Conservation (phyloP, 1,140 invertebrate species). For the Zaprionus ornatus region DNA sequence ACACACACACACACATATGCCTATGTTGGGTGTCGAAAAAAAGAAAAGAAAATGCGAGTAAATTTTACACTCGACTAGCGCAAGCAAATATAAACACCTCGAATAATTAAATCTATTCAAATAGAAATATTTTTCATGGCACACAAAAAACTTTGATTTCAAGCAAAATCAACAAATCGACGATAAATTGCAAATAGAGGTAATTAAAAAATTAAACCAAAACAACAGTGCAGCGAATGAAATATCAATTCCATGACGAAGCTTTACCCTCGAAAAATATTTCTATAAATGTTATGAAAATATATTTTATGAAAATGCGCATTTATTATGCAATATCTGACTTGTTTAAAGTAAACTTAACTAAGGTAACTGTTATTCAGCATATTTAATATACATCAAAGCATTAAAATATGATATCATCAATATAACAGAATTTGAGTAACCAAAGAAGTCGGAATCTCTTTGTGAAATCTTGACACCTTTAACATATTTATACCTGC, state of each 20-base stretch:
- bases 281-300: background rate
- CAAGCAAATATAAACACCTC: constrained; percentile 25
- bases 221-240: background rate
- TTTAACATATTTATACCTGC: background rate
- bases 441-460: no score
- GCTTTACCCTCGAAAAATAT: background rate
- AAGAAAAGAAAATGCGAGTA: background rate
- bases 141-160: background rate
- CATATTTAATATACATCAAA: background rate
- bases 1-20: background rate
- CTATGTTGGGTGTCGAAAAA: background rate
- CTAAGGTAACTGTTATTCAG: no score
- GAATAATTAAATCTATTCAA: constrained; percentile 21
- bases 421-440: background rate
- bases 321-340: background rate
- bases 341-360: no score
- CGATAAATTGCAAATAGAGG: background rate
- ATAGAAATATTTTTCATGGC: background rate
- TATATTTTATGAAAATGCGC: background rate
- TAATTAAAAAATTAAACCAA: background rate
- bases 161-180: background rate
- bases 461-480: background rate
- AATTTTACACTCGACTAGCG: background rate
- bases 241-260: background rate
- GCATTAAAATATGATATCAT: no score